A percentile compares a stretch with the other conserved stretches of the same genome.
phyloP scores from a whole-genome alignment of 1,140 invertebrate genomes.

The Mamestra configurata region DNA sequence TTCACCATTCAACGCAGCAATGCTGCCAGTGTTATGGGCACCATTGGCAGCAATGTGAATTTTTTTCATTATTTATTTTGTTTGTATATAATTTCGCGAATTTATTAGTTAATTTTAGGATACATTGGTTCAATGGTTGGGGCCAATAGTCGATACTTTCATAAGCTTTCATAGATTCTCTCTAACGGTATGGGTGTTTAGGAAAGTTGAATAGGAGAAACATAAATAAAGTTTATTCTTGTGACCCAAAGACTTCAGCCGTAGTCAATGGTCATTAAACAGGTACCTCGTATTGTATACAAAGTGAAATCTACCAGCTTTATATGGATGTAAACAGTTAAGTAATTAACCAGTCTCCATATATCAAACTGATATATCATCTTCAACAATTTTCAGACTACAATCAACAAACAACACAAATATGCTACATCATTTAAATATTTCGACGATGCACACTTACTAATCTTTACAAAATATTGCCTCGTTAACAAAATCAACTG shows the following conservation, averaged over 20 bases:
- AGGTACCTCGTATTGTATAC: neutral
- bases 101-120: too few species aligned
- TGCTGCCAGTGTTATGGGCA: too few species aligned
- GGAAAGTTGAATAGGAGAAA: neutral
- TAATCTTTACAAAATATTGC: constrained; percentile 33
- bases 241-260: neutral
- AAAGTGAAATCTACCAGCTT: constrained; percentile 8
- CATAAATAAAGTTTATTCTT: neutral
- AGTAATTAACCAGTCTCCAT: constrained; percentile 22
- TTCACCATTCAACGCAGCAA: too few species aligned
- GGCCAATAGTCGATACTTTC: too few species aligned
- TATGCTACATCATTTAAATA: constrained; percentile 42
- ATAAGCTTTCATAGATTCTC: neutral
- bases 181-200: neutral
- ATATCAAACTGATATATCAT: constrained; percentile 5
- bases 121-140: too few species aligned
- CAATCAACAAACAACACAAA: constrained; percentile 23
- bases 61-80: neutral
- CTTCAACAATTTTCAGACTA: neutral
- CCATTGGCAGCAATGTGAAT: too few species aligned
- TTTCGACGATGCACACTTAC: constrained; percentile 6
- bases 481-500: constrained; percentile 20
- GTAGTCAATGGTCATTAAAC: neutral
- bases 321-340: neutral
- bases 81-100: too few species aligned